phyloP scores from a whole-genome alignment of 2,888 invertebrate species.

The Polyommatus iphigenia region DNA sequence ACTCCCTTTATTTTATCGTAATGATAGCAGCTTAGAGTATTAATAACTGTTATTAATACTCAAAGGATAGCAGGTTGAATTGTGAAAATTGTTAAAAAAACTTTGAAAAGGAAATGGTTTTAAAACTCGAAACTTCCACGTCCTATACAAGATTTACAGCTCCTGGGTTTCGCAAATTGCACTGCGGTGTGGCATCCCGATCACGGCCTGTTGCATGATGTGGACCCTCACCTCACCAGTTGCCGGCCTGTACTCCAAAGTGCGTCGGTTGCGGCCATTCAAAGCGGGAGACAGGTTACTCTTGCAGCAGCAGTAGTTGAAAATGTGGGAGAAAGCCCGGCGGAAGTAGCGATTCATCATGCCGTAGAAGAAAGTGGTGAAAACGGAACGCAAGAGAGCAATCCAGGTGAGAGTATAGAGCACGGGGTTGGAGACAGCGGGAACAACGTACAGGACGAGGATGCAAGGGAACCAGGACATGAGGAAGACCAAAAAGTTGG shows the following conservation, averaged over 20 bases:
- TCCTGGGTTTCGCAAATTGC: constrained; percentile 48
- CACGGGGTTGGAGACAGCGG: constrained; percentile 68
- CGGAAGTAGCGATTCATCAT: constrained; percentile 85
- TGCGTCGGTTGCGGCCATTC: constrained; percentile 79
- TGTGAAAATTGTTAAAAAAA: too few relatives aligned
- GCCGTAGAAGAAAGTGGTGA: constrained; percentile 83
- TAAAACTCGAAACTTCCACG: background rate
- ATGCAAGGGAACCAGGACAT: constrained; percentile 86
- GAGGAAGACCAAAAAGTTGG: constrained; percentile 82
- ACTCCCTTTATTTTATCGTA: too few relatives aligned
- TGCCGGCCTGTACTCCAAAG: constrained; percentile 58
- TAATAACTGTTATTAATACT: too few relatives aligned
- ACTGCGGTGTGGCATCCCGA: constrained; percentile 70
- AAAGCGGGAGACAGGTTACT: constrained; percentile 82
- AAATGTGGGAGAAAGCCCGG: constrained; percentile 85
- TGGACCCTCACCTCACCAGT: constrained; percentile 86
- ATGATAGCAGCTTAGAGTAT: too few relatives aligned
- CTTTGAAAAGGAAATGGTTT: background rate
- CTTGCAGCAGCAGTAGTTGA: constrained; percentile 90
- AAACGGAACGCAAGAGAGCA: constrained; percentile 84
- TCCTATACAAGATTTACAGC: constrained; percentile 28
- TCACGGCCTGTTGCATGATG: constrained; percentile 76
- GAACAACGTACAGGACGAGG: constrained; percentile 77
- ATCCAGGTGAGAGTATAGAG: constrained; percentile 86
- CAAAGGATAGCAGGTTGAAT: background rate